These are phyloP conservation scores for Daktulosphaira vitifoliae DNA, from an alignment of 1,140 invertebrate genomes.

Conservation along the genomic window DNA sequence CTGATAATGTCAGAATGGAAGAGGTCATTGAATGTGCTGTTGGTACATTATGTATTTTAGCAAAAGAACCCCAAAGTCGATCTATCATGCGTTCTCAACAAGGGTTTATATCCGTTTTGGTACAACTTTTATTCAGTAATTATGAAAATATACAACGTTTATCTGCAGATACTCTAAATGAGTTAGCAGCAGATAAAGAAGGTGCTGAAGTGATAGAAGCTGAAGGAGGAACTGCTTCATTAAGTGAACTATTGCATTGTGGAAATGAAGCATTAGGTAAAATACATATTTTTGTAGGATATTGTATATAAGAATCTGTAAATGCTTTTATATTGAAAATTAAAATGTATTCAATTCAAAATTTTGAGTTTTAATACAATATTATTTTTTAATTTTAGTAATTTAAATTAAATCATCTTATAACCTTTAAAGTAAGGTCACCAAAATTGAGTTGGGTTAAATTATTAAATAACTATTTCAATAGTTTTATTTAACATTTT, in stretches of 20 bases:
- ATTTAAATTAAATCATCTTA: no score
- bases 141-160: slow-evolving; percentile 91
- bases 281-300: no score
- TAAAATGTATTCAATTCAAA: no score
- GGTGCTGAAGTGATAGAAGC: slow-evolving; percentile 95
- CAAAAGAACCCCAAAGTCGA: slow-evolving; percentile 84
- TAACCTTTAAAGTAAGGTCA: no score
- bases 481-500: no score
- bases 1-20: slow-evolving; percentile 95
- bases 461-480: no score
- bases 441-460: no score
- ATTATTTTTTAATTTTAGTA: no score
- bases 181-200: slow-evolving; percentile 91
- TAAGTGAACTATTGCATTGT: slow-evolving; percentile 91
- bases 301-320: no score
- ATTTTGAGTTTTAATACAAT: no score
- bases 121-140: slow-evolving; percentile 81
- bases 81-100: slow-evolving; percentile 83
- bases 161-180: slow-evolving; percentile 90
- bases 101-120: slow-evolving; percentile 81
- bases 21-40: slow-evolving; percentile 97
- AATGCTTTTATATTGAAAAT: no score
- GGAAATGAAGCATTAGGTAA: slow-evolving; percentile 67
- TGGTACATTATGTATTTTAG: slow-evolving; percentile 93
- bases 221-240: slow-evolving; percentile 88